These are phyloP conservation scores for Chrysochloris asiatica DNA, from an alignment of 2,113 vertebrate genomes.

Conservation along the genomic window DNA sequence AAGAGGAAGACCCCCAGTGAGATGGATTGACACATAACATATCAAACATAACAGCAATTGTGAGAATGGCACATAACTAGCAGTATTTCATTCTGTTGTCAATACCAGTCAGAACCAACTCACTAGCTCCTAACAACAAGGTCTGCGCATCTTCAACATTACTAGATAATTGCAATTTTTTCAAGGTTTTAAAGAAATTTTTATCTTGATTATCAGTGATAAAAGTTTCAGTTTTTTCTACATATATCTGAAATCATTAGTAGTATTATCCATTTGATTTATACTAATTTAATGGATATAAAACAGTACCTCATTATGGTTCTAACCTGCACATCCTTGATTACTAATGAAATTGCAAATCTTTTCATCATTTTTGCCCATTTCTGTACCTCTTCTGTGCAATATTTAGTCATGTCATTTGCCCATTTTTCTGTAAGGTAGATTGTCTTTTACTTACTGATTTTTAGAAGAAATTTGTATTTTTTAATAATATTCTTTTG, in stretches of 20 bases:
- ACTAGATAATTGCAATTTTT: neutral
- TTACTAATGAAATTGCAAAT: neutral
- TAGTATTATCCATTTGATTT: neutral
- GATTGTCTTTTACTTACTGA: neutral
- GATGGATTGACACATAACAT: too few relatives aligned
- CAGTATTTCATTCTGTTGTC: too few relatives aligned
- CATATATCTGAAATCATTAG: neutral
- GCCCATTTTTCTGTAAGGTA: neutral
- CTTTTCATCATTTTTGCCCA: neutral
- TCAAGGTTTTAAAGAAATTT: neutral
- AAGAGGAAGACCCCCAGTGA: too few relatives aligned
- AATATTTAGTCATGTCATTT: neutral
- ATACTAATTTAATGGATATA: neutral
- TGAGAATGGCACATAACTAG: too few relatives aligned
- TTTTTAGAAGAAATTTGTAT: neutral
- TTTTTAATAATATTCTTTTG: conserved; percentile 26
- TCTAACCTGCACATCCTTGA: neutral
- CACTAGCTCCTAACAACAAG: too few relatives aligned
- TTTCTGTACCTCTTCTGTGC: neutral
- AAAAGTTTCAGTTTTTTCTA: neutral
- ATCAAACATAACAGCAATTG: too few relatives aligned
- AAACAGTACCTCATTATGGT: neutral
- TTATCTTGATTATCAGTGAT: neutral
- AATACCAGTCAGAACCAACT: too few relatives aligned
- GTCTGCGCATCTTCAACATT: neutral